Evolutionary conservation across 2,888 invertebrate genomes (phyloP).

Genomic region (Tholera decimalis): DNA sequence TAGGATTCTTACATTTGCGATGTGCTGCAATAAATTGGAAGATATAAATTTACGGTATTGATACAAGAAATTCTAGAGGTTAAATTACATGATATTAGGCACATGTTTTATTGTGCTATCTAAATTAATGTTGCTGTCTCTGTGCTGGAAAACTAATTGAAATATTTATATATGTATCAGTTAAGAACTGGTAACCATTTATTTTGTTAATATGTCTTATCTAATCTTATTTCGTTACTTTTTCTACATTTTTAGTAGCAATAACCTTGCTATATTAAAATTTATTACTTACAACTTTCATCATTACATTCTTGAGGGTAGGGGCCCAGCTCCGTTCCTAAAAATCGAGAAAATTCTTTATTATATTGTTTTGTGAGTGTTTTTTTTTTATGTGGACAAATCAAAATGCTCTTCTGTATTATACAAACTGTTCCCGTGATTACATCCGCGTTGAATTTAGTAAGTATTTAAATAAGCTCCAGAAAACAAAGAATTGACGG

Average conservation of each 20-base stretch:
- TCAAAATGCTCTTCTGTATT: no score
- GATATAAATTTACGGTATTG: not conserved
- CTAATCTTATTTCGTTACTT: not conserved
- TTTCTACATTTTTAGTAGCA: not conserved
- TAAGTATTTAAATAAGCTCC: no score
- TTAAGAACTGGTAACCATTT: not conserved
- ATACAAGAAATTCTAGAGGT: not conserved
- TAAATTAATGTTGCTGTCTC: not conserved
- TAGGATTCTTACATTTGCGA: constrained; percentile 50
- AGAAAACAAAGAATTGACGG: no score
- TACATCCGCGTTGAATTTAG: no score
- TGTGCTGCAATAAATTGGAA: constrained; percentile 13
- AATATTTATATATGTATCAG: not conserved
- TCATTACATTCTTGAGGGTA: not conserved
- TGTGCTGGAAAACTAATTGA: not conserved
- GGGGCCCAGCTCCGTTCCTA: constrained; percentile 3
- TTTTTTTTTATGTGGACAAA: not conserved
- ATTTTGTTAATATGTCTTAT: not conserved
- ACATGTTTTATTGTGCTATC: not conserved
- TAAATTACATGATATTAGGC: not conserved
- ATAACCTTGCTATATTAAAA: no score
- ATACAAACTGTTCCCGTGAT: no score
- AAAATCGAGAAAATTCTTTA: not conserved
- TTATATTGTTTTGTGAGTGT: not conserved
- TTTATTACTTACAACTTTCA: constrained; percentile 16